Base-by-base conservation (phyloP, 2,797 vertebrate genomes). In the Xenops minutus region DNA sequence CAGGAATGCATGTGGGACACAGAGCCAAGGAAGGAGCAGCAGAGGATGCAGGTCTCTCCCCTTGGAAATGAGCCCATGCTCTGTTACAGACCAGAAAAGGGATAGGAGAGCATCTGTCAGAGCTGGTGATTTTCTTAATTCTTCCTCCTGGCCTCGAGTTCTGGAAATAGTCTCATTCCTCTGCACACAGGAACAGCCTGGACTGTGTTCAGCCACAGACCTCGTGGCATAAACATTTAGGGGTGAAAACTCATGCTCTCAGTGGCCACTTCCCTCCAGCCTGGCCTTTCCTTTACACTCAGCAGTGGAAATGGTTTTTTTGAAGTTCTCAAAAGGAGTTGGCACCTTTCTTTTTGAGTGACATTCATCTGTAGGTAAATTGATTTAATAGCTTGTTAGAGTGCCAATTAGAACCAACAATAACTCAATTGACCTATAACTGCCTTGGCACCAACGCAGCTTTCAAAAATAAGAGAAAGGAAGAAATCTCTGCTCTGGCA, bases 401-500 rank as follows among this genome's bases (percentile, higher is more conserved):
- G 78, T 91, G 94, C 94, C 94, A 97, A 91, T 97, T 96, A 96
- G 92, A 95, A 94, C 88, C 86, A 96, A 95, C 96, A 97, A 95
- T 96, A 96, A 96, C 93, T 96, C 96, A 95, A 97, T 96, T 96
- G 95, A 97, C 95, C 96, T 96, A 72, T 89, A 95, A 92, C 93
- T 95, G 95, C 81, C 84, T 96, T 96, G 96, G 94, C 96, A 96
- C 92, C 85, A 90, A 79, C 67, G 72, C 26, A 29, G 86, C 81
- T 91, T 94, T 94, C 92, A 95, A 93, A 96, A 94, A 87, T 85
- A 95, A 80, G 75, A 82, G 91, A 95, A 95, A 93, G 85, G 71
- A 74, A 84, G 66, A 93, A 88, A 93, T 86, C 87, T 85, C 26
- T 78, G 89, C 69, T 86, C 82, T 76, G 87, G 69, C 87, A 93